These are phyloP conservation scores for Thinocorus orbignyianus DNA, from an alignment of 2,113 vertebrate species.

Conservation along the genomic window DNA sequence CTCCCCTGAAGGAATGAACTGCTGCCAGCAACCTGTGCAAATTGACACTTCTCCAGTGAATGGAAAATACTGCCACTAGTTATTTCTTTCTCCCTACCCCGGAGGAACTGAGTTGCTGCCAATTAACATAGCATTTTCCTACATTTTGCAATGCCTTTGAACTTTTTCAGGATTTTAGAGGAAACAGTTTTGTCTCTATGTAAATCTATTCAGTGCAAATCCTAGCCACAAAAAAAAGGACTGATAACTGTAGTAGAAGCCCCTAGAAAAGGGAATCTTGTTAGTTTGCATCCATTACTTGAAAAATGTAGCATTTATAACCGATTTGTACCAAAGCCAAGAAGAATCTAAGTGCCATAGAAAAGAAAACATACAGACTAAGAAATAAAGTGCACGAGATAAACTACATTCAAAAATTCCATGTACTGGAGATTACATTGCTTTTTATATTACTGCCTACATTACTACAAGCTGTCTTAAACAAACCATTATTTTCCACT, in stretches of 20 bases:
- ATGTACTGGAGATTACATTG: not conserved
- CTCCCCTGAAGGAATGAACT: slow-evolving; percentile 35
- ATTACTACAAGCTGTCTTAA: not conserved
- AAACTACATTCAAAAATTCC: not conserved
- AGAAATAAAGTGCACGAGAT: not conserved
- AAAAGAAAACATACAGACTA: slow-evolving; percentile 19
- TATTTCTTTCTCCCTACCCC: slow-evolving; percentile 20
- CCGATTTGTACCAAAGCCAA: not conserved
- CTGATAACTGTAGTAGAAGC: slow-evolving; percentile 22
- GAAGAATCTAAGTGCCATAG: not conserved
- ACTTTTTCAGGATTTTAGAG: slow-evolving; percentile 31
- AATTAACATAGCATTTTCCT: slow-evolving; percentile 49
- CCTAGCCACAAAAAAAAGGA: slow-evolving; percentile 12
- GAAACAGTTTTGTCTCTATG: slow-evolving; percentile 33
- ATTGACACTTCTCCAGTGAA: slow-evolving; percentile 14
- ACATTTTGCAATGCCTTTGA: slow-evolving; percentile 50
- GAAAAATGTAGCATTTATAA: not conserved
- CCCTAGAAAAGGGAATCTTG: not conserved
- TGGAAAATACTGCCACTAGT: slow-evolving; percentile 17
- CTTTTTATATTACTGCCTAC: not conserved
- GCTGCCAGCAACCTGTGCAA: slow-evolving; percentile 23
- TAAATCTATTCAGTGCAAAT: slow-evolving; percentile 43
- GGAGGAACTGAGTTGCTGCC: slow-evolving; percentile 26
- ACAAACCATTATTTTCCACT: not conserved
- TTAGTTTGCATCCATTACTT: not conserved